Percentiles rank a stretch among this genome's conserved stretches.
Conservation (phyloP, 2,113 vertebrate genomes). For the Sisor rabdophorus region DNA sequence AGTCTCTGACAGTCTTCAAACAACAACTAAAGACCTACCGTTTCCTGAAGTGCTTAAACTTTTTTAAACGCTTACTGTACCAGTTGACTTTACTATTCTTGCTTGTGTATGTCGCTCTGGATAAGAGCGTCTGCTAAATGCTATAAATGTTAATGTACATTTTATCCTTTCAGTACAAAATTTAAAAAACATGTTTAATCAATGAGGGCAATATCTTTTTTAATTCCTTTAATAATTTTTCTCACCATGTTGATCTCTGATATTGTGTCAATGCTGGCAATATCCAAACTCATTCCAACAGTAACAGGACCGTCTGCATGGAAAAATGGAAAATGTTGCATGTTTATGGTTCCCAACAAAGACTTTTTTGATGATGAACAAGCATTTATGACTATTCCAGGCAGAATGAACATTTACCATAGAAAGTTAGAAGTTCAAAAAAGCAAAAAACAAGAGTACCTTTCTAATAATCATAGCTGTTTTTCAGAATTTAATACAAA, state of each 20-base stretch:
- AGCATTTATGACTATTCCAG: background rate
- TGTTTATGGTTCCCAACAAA: conserved; percentile 5
- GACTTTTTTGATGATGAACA: background rate
- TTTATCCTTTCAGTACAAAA: background rate
- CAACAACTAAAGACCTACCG: too few species aligned
- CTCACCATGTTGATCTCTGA: conserved; percentile 92
- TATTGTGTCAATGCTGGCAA: conserved; percentile 89
- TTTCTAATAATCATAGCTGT: too few species aligned
- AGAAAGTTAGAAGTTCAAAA: conserved; percentile 7
- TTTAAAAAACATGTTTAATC: too few species aligned
- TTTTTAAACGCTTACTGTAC: too few species aligned
- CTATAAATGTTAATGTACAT: too few species aligned
- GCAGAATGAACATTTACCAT: conserved; percentile 12
- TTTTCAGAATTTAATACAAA: too few species aligned
- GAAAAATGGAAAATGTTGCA: background rate
- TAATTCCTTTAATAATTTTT: background rate
- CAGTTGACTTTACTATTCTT: too few species aligned
- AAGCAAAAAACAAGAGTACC: too few species aligned
- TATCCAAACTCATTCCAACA: conserved; percentile 87
- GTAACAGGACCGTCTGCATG: conserved; percentile 80
- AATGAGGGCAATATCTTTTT: background rate
- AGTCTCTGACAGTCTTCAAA: too few species aligned
- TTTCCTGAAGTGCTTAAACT: too few species aligned
- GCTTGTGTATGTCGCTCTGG: too few species aligned
- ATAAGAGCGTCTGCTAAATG: too few species aligned